phyloP scores from a whole-genome alignment of 1,140 invertebrate species.

The Drosophila kikkawai region DNA sequence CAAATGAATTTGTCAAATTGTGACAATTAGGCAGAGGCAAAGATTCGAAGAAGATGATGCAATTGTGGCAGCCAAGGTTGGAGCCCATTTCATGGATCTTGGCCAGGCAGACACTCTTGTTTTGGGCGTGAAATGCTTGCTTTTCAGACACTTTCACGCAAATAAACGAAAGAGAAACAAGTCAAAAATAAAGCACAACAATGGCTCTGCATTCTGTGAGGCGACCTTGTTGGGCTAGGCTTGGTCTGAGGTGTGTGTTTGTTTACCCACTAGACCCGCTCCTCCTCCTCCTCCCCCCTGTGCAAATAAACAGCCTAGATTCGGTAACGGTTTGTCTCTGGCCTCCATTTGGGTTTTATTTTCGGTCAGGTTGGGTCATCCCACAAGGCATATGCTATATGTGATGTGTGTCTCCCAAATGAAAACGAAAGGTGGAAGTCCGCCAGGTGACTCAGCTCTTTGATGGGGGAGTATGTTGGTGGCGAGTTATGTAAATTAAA shows the following conservation, averaged over 20 bases:
- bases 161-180: conserved; percentile 20
- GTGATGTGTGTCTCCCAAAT: neutral
- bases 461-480: neutral
- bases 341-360: conserved; percentile 5
- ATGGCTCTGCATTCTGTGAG: conserved; percentile 67
- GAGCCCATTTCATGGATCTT: conserved; percentile 10
- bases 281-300: neutral
- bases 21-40: conserved; percentile 62
- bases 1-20: conserved; percentile 77
- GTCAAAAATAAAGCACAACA: conserved; percentile 37
- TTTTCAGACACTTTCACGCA: conserved; percentile 63
- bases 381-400: conserved; percentile 2
- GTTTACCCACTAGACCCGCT: conserved; percentile 15
- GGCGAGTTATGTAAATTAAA: conserved; percentile 30
- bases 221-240: conserved; percentile 58
- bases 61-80: conserved; percentile 64
- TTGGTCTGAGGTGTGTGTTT: conserved; percentile 27
- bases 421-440: conserved; percentile 37
- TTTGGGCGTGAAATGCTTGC: conserved; percentile 54
- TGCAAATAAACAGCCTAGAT: conserved; percentile 45
- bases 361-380: conserved; percentile 14
- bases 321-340: conserved; percentile 12
- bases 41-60: conserved; percentile 46
- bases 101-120: conserved; percentile 31
- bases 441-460: conserved; percentile 8